Conservation (phyloP, 2,888 invertebrate species). For the Allophyes oxyacanthae region DNA sequence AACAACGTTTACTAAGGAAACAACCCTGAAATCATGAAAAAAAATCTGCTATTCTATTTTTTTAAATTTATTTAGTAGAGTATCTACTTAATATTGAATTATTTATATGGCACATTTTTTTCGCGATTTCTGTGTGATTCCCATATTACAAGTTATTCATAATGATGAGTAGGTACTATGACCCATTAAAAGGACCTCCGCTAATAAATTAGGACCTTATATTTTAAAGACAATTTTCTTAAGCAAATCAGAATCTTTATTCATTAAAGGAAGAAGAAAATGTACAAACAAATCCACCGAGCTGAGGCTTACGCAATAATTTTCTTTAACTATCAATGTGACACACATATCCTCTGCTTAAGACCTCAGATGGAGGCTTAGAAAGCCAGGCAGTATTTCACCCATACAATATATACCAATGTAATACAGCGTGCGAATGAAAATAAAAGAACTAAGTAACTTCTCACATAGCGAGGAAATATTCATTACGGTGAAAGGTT, state of each 20-base stretch:
- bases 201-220: too few relatives aligned
- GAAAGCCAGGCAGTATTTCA: slow-evolving; percentile 40
- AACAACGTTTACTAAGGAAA: too few relatives aligned
- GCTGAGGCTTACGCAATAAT: slow-evolving; percentile 17
- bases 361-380: slow-evolving; percentile 31
- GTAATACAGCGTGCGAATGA: slow-evolving; percentile 46
- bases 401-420: slow-evolving; percentile 35
- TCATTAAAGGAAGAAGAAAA: slow-evolving; percentile 10
- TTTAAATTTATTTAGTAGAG: too few relatives aligned
- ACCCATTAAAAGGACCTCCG: too few relatives aligned
- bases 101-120: too few relatives aligned
- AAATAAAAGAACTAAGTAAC: slow-evolving; percentile 62
- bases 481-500: slow-evolving; percentile 76
- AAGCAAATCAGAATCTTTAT: not conserved
- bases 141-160: too few relatives aligned
- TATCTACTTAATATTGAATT: too few relatives aligned
- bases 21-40: too few relatives aligned
- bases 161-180: too few relatives aligned
- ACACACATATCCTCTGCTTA: slow-evolving; percentile 28
- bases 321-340: slow-evolving; percentile 32
- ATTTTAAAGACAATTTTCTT: not conserved
- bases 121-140: too few relatives aligned
- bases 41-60: too few relatives aligned
- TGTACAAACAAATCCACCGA: slow-evolving; percentile 7
- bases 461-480: slow-evolving; percentile 63